Evolutionary conservation across 2,797 vertebrate species (phyloP).

Genomic region (Chelon auratus): DNA sequence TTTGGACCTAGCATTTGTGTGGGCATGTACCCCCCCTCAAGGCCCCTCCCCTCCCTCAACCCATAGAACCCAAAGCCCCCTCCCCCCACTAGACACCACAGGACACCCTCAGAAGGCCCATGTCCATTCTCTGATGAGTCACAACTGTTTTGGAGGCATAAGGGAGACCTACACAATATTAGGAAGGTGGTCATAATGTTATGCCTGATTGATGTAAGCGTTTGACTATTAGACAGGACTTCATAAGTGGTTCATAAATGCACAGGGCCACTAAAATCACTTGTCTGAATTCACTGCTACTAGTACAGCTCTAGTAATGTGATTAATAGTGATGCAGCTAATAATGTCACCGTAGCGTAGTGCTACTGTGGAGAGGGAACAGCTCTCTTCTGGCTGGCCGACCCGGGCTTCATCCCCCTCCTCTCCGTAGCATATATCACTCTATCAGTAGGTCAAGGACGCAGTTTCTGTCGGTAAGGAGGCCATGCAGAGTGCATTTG

Average conservation of each 20-base stretch:
- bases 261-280: neutral
- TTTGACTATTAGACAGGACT: no score
- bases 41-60: no score
- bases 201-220: no score
- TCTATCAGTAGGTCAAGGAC: slow-evolving; percentile 77
- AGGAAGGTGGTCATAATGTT: no score
- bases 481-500: slow-evolving; percentile 59
- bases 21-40: no score
- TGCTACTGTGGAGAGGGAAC: neutral
- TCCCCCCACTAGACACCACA: no score
- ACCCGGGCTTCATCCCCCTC: slow-evolving; percentile 30
- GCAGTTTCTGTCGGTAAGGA: slow-evolving; percentile 50
- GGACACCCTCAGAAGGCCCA: no score
- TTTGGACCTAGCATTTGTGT: no score
- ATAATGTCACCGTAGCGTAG: neutral
- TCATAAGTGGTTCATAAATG: neutral
- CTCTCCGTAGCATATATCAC: slow-evolving; percentile 40
- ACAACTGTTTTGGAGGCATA: no score
- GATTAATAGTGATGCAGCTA: neutral
- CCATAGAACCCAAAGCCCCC: no score
- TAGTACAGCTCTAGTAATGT: slow-evolving; percentile 12
- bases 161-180: no score
- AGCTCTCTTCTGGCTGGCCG: slow-evolving; percentile 14
- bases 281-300: neutral
- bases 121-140: no score